Evolutionary conservation across 2,888 invertebrate genomes (phyloP), one percentile per base, ranked within the genome.

Genomic region (Microdon myrmicae): DNA sequence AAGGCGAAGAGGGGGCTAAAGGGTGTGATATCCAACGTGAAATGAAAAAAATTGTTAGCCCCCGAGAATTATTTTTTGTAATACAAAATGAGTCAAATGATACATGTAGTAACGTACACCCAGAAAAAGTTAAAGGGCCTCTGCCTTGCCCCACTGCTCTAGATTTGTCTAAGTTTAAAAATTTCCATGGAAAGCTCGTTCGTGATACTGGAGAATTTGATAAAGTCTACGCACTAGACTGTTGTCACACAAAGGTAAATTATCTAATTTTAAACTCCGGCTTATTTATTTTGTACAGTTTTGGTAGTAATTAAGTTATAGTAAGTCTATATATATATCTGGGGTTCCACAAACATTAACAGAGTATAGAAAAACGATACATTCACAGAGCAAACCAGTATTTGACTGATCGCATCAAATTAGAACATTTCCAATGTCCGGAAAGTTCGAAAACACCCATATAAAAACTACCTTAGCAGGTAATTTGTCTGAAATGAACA

Each of bases 161-260:
- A n/a, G 74, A 76, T 17, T 44, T 76, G 12, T 54, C 72, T 8
- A 74, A 70, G 10, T 73, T 73, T 38, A 69, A 68, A 1, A 64
- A 61, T 3, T 29, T 71, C 1, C 69, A 71, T 10, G 68, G 69
- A 0, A 67, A 55, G 16, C 58, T 68, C 1, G 49, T 69, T 0
- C 37, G 58, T 1, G 68, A 72, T 5, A 41, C 66, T 2, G 67
- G 70, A 17, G 20, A 59, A 1, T 34, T 64, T 26, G 64, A 64
- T 17, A 32, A 47, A 5, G 43, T 64, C 7, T 64, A 64, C 17
- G 12, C 47, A 6, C 12, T 45, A 25, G 64, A 64, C 9, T 64
- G 64, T 17, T 64, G 64, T 9, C 64, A 64, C 10, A 47, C 26
- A 4, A 64, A 53, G 37, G 64, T 39, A 6, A 39, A 34, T 35